Evolutionary conservation across 1,140 invertebrate species (phyloP), one percentile per base, ranked within the genome.

Genomic region (Pygmarrhopalites habei): DNA sequence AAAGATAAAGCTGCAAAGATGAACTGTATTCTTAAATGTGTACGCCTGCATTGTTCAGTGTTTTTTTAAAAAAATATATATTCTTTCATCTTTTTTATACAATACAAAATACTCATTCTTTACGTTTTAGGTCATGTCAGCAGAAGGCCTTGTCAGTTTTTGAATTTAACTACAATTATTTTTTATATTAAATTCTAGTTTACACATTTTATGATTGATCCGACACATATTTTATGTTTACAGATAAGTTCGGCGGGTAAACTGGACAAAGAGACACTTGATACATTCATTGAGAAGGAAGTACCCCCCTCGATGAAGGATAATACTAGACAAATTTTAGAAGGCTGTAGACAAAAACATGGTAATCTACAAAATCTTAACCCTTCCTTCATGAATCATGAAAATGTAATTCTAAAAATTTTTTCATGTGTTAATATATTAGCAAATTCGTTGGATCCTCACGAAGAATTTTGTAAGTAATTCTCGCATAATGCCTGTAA

Each of bases 1-100:
- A 66, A 61, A 23, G 64, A 66, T 5, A 66, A 66, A 56, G 26
- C 58, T 10, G 49, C 44, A 12, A 66, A 66, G 39, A 56, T 39
- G 29, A n/a, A 56, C 26, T 28, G 53, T 56, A 39, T 19, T 7
- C n/a, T 10, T 7, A 19, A 47, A 7, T 47, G 19, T 19, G 17
- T 47, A 47, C 5, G 15, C 32, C 7, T 10, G 7, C 44, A 47
- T 47, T 47, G 19, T 47, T 5, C 44, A 47, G n/a, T 41, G 10
- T 41, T 35, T 7, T 7, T 35, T 7, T 35, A 35, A 35, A 15
- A 35, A 35, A 7, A 15, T 5, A 7, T 35, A 5, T 35, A 35
- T 7, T 15, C 15, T 7, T 7, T 35, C 15, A 7, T 15, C 32
- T 15, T 35, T 35, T 35, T 35, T 35, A 15, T 35, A 35, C 15